Base-by-base conservation (phyloP, 2,113 vertebrate genomes). In the Hippotragus niger region DNA sequence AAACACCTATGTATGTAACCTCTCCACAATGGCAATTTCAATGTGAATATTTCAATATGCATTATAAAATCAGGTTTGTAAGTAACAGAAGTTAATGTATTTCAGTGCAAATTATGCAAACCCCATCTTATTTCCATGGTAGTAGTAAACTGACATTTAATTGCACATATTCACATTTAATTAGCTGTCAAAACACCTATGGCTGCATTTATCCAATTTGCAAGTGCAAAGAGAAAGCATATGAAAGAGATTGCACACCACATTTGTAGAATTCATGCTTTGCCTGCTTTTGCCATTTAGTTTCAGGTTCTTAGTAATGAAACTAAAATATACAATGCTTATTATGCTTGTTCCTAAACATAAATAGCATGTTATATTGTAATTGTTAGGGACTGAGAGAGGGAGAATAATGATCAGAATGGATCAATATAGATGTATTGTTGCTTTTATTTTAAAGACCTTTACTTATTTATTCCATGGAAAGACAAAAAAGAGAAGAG, bases 161-260 rank as follows among this genome's bases (percentile, higher is more conserved):
- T 62, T 55, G 31, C 21, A 45, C 12, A 88, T 71, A 88, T 80
- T 88, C 50, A 62, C 57, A 74, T 95, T 91, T 94, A 96, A 88
- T 96, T 88, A 94, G 62, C n/a, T 85, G 86, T 87, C 81, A 87
- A 93, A 96, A 95, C 64, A 95, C 52, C 88, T 71, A 62, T 89
- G 52, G 50, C 36, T 55, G 36, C 67, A 81, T 92, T 94, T 91
- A 80, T 55, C 36, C 52, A 94, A 88, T 81, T 94, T 81, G 67
- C 43, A 95, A 74, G 21, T 81, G 8, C 47, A 94, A 91, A 90
- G 15, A 33, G 29, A 93, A 93, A 60, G 23, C 19, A 55, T 43
- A 71, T 81, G 64, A 87, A 84, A 80, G 19, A 16, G 3, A 2
- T 3, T 71, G 36, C 7, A 47, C 13, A 80, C 16, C 7, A 71